Conservation (phyloP, 2,113 vertebrate genomes). For the Cariama cristata region DNA sequence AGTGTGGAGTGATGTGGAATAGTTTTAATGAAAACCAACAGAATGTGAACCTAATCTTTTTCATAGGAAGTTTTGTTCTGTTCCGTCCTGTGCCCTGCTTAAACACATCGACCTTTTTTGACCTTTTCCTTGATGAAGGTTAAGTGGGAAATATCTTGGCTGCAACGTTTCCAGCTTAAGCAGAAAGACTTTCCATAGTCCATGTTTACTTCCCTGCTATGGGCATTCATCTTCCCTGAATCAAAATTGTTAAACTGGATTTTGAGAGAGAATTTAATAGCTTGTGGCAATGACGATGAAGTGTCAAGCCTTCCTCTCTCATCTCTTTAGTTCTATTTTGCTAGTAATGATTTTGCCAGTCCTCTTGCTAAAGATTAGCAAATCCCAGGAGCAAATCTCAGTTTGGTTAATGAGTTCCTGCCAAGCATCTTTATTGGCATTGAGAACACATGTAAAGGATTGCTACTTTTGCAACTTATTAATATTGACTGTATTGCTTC, state of each 20-base stretch:
- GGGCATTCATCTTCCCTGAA: background rate
- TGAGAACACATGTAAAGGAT: background rate
- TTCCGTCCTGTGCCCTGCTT: background rate
- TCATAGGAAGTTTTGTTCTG: conserved; percentile 8
- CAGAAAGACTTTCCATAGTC: conserved; percentile 1
- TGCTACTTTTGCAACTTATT: background rate
- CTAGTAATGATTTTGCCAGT: background rate
- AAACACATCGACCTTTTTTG: conserved; percentile 27
- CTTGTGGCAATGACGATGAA: background rate
- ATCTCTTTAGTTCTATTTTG: background rate
- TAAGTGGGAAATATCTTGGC: conserved; percentile 12
- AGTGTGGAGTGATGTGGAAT: background rate
- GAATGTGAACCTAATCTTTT: conserved; percentile 31
- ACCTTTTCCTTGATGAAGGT: conserved; percentile 32
- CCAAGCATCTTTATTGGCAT: background rate
- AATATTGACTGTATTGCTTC: background rate
- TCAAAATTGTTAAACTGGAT: background rate
- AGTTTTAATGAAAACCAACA: conserved; percentile 25
- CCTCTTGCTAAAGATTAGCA: background rate
- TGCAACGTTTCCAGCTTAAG: conserved; percentile 15
- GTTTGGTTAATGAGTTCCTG: background rate
- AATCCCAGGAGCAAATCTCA: background rate
- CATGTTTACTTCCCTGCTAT: background rate
- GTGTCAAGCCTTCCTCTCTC: background rate
- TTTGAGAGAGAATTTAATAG: background rate